Conservation (phyloP, 1,140 invertebrate genomes). For the Dufourea novaeangliae region DNA sequence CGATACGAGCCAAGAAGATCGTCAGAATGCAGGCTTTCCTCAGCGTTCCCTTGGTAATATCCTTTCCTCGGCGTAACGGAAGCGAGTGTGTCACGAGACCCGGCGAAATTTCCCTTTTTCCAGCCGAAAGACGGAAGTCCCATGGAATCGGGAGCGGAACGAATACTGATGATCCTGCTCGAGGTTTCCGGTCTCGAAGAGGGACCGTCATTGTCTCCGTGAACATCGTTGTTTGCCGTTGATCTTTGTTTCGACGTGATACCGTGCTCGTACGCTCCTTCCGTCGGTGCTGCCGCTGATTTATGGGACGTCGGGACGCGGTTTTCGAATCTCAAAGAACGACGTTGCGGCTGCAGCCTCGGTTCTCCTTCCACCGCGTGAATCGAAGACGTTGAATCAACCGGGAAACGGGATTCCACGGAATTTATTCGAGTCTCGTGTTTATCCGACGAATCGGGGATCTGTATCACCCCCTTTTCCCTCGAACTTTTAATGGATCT, state of each 20-base stretch:
- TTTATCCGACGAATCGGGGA: not conserved
- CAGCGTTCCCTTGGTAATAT: not conserved
- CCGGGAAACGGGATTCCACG: not conserved
- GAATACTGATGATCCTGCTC: not conserved
- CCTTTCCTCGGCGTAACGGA: not conserved
- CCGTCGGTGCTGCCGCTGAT: not conserved
- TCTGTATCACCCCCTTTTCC: not conserved
- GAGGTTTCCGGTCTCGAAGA: not conserved
- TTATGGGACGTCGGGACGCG: not conserved
- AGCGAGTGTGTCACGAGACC: not conserved
- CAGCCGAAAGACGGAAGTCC: too few species aligned
- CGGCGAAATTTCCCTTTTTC: not conserved
- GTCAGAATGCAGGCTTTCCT: not conserved
- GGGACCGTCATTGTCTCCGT: not conserved
- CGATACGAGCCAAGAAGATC: not conserved
- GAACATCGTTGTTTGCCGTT: not conserved
- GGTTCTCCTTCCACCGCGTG: not conserved
- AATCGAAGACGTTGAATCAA: not conserved
- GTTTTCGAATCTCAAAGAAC: not conserved
- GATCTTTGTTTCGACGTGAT: not conserved
- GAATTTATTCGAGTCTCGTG: not conserved
- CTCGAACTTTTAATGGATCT: not conserved
- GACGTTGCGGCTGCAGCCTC: too few species aligned
- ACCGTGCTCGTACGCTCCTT: not conserved
- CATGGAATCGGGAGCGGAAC: not conserved